Conservation (phyloP, 2,797 vertebrate species). For the Hemibagrus guttatus region DNA sequence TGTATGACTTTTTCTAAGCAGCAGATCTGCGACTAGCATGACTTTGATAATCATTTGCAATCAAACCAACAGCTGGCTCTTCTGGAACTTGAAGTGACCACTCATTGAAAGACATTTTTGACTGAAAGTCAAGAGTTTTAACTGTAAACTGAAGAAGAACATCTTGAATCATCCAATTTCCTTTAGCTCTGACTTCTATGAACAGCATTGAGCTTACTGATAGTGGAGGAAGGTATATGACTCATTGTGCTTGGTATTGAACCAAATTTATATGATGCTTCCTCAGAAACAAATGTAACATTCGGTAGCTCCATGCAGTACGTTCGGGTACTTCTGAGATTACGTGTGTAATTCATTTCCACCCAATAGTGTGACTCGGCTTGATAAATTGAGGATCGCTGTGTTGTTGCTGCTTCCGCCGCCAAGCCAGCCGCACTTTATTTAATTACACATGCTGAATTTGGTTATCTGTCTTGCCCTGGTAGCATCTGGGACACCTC, state of each 20-base stretch:
- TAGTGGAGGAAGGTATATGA: not conserved
- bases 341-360: not conserved
- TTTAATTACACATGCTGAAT: not conserved
- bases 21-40: not conserved
- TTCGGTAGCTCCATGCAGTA: not conserved
- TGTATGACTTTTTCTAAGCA: not conserved
- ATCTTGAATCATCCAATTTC: not conserved
- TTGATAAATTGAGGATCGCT: not conserved
- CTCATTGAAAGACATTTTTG: not conserved
- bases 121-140: constrained; percentile 16
- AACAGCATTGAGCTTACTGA: not conserved
- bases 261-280: not conserved
- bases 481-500: not conserved
- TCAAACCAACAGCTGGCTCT: not conserved
- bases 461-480: constrained; percentile 1
- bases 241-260: not conserved
- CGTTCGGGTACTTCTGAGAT: not conserved
- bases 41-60: not conserved
- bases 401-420: not conserved
- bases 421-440: not conserved
- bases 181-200: not conserved
- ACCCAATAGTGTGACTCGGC: not conserved
- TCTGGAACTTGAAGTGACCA: constrained; percentile 22
- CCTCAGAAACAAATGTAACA: not conserved
- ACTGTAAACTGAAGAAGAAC: not conserved